Conservation (phyloP, 2,113 vertebrate species). For the Columba livia region DNA sequence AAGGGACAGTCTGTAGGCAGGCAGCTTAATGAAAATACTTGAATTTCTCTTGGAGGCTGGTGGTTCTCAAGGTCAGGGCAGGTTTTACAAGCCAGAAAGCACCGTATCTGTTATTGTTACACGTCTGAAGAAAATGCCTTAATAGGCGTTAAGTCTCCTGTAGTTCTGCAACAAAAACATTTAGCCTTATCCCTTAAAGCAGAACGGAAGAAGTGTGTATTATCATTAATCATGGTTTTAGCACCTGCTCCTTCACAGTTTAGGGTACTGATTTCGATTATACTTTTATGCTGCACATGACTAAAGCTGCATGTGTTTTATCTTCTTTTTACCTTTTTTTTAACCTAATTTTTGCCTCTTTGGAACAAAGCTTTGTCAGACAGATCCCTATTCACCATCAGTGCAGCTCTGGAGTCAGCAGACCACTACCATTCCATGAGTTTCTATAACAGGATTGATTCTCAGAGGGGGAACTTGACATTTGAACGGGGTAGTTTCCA, state of each 20-base stretch:
- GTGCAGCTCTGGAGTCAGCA: not conserved
- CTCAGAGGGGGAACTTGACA: not conserved
- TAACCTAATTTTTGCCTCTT: not conserved
- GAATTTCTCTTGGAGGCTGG: not conserved
- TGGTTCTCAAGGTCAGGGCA: not conserved
- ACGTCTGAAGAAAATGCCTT: not conserved
- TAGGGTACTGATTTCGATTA: not conserved
- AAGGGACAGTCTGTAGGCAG: not conserved
- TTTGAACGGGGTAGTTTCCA: not conserved
- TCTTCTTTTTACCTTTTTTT: not conserved
- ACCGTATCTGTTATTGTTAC: not conserved
- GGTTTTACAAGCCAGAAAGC: not conserved
- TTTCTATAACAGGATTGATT: not conserved
- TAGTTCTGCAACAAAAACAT: not conserved
- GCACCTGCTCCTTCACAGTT: not conserved
- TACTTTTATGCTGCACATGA: not conserved
- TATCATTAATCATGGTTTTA: not conserved
- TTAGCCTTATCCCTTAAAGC: not conserved
- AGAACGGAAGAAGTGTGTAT: not conserved
- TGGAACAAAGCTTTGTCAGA: not conserved
- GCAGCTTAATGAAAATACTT: not conserved
- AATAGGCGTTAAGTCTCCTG: not conserved
- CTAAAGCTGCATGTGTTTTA: not conserved
- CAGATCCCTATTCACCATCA: not conserved
- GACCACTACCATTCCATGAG: rapidly evolving